Percentiles rank a stretch among this genome's conserved stretches.
These are phyloP conservation scores for Asbolus verrucosus DNA, from an alignment of 1,140 invertebrate genomes.

Conservation along the genomic window DNA sequence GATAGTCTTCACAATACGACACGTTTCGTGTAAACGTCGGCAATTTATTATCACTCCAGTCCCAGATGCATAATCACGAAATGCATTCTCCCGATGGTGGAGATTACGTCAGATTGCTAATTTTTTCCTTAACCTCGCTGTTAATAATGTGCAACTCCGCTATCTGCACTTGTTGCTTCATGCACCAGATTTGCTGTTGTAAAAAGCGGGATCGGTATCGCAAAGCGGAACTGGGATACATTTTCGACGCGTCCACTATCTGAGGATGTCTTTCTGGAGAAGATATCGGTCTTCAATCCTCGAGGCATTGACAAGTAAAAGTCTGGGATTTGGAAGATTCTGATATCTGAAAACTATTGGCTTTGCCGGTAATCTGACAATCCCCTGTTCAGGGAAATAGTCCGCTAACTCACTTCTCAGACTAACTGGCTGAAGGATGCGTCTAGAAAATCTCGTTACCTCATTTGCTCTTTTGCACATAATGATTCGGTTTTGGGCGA, in stretches of 20 bases:
- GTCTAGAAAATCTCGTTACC: constrained; percentile 48
- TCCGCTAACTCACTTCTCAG: constrained; percentile 50
- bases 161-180: constrained; percentile 8
- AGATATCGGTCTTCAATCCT: constrained; percentile 35
- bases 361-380: constrained; percentile 49
- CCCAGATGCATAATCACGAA: too few relatives aligned
- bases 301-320: constrained; percentile 44
- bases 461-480: background rate
- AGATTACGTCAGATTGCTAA: too few relatives aligned
- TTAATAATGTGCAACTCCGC: too few relatives aligned
- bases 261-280: background rate
- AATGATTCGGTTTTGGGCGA: background rate
- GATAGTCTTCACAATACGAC: too few relatives aligned
- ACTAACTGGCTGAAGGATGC: constrained; percentile 47
- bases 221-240: too few relatives aligned
- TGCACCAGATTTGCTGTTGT: too few relatives aligned
- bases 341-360: constrained; percentile 51
- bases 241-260: background rate
- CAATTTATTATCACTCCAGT: too few relatives aligned
- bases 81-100: too few relatives aligned
- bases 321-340: constrained; percentile 42
- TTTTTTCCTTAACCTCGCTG: too few relatives aligned
- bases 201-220: constrained; percentile 6
- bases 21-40: too few relatives aligned
- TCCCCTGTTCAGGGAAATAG: constrained; percentile 47